Evolutionary conservation across 2,797 vertebrate genomes (phyloP).

Genomic region (Psittacula echo): DNA sequence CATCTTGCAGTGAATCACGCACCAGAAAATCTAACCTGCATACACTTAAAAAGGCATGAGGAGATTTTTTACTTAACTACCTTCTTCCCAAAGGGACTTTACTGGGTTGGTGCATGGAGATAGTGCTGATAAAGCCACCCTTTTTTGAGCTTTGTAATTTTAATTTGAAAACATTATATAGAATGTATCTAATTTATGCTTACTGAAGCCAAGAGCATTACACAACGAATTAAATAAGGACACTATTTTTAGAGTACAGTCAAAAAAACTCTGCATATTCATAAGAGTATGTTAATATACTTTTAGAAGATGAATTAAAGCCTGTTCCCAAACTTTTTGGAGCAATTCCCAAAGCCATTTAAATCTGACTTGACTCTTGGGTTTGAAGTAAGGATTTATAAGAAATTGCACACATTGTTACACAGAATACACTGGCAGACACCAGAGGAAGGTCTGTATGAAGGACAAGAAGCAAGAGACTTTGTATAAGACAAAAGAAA

Average conservation of each 20-base stretch:
- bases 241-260: background rate
- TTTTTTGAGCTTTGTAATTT: background rate
- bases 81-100: background rate
- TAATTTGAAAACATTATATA: background rate
- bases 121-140: background rate
- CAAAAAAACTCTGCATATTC: background rate
- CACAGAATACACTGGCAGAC: background rate
- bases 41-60: background rate
- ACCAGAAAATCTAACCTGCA: background rate
- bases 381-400: background rate
- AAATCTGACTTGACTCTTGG: background rate
- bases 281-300: background rate
- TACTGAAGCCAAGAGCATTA: background rate
- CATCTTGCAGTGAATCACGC: background rate
- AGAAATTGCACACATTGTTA: background rate
- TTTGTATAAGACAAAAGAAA: background rate
- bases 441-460: background rate
- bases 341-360: background rate
- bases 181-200: background rate
- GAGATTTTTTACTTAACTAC: background rate
- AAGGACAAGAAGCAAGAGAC: background rate
- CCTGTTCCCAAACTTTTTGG: background rate
- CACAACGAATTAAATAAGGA: background rate
- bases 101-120: background rate
- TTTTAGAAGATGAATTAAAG: background rate